Base-by-base conservation (phyloP, 2,113 vertebrate species). In the Datnioides undecimradiatus region DNA sequence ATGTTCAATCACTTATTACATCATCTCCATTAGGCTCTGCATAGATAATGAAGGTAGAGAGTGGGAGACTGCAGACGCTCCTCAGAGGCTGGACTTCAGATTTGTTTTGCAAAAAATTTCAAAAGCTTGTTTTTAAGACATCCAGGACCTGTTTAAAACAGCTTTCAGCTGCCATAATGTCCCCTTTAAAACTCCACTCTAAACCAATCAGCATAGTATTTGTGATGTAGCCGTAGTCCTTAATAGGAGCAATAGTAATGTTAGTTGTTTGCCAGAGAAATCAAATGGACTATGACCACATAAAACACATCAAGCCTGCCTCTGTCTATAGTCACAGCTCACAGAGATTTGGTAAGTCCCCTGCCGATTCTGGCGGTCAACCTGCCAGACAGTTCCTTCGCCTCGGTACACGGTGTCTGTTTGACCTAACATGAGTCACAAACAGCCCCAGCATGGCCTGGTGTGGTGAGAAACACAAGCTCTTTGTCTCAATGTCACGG, bases 401-500 rank as follows among this genome's bases (percentile, higher is more conserved):
- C 54, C 65, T 63, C 25, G 43, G 64, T 46, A 38, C 70, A 49
- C 5, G 2, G 38, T 17, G 31, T 60, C 34, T 46, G 23, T 79
- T 67, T 82, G 78, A 83, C 83, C 82, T 55, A 59, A 86, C 83
- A 76, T 48, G 79, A 88, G 60, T 83, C 80, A 63, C 75, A 75
- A 73, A 64, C 60, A 64, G 52, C 63, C 68, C 34, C 64, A 63
- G 43, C 79, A 1, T 76, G 71, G 41, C 76, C 79, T 12, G 38
- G 59, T 38, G 64, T 58, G 67, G 68, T 63, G 54, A 64, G 78
- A 73, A 83, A 84, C 77, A 79, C 85, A 66, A 65, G 73, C 70
- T 73, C 58, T 82, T 82, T 85, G 77, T 91, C 46, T 90, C 73
- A 48, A 17, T 84, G 87, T 84, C 90, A 76, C 31, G 41, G 43